Evolutionary conservation across 2,888 invertebrate genomes (phyloP).

Genomic region (Arctia plantaginis): DNA sequence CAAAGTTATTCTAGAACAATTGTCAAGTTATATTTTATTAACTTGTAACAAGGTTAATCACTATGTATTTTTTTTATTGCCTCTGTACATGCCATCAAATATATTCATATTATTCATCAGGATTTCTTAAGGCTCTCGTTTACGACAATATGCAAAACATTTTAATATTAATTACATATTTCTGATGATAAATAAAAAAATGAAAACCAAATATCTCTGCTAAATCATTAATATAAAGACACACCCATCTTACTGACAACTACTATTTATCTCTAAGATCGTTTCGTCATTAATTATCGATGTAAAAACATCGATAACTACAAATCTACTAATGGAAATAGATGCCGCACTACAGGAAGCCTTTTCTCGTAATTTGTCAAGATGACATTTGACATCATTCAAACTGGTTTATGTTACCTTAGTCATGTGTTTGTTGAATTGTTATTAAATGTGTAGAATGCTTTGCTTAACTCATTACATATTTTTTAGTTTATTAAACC

Average conservation of each 20-base stretch:
- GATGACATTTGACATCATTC: constrained; percentile 84
- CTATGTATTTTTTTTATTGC: not conserved
- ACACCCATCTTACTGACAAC: constrained; percentile 53
- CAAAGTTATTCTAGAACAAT: not conserved
- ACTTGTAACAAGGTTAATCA: not conserved
- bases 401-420: constrained; percentile 68
- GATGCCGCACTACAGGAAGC: constrained; percentile 80
- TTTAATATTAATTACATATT: constrained; percentile 2
- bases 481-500: not conserved
- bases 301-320: constrained; percentile 56
- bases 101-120: constrained; percentile 24
- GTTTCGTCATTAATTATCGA: constrained; percentile 73
- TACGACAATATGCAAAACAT: not conserved
- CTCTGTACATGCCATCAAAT: constrained; percentile 3
- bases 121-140: constrained; percentile 16
- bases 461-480: not conserved
- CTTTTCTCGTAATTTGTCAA: constrained; percentile 79
- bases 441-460: not conserved
- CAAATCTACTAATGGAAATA: constrained; percentile 68
- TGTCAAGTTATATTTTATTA: not conserved
- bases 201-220: constrained; percentile 27
- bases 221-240: constrained; percentile 44
- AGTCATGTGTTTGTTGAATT: constrained; percentile 43
- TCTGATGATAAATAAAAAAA: not conserved
- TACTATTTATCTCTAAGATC: constrained; percentile 57